Base-by-base conservation (phyloP, 1,140 invertebrate species). In the Rhizoglyphus robini region DNA sequence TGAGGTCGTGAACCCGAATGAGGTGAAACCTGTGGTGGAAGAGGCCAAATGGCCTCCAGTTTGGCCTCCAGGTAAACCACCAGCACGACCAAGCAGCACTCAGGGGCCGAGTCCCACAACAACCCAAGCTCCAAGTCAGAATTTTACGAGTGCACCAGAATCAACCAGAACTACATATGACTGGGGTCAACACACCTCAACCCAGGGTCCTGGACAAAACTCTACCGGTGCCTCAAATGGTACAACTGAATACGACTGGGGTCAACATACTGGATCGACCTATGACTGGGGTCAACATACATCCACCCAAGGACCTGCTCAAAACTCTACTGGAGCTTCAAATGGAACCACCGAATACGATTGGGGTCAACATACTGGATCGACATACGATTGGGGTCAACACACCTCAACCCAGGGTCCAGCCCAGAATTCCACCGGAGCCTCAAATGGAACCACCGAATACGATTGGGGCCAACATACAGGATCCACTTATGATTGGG, bases 381-480 rank as follows among this genome's bases (percentile, higher is more conserved):
- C 58, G 2, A 60, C 58, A 11, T 46, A 58, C 27, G 54, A 58
- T 46, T 46, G 41, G 41, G 54, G 54, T 30, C 15, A 58, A 11
- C n/a, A n/a, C n/a, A n/a, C n/a, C 41, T 46, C 41, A 23, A 46
- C 41, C 15, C 41, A 46, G 41, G 23, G 41, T 46, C 41, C 41
- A 46, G 23, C 15, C 41, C 41, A 46, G 41, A 46, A 46, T 23
- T 15, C 15, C 41, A 46, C 41, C 23, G 41, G n/a, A n/a, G n/a
- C n/a, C 27, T 18, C 27, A n/a, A 58, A 13, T 11, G 54, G 59
- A 47, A 63, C n/a, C n/a, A n/a, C 61, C 27, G 4, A 64, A 3
- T 63, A 63, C 29, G 54, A 58, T 58, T 58, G 54, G 54, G 54
- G 54, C 5, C n/a, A 58, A 58, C 30, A 31, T 11, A 58, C 54